Evolutionary conservation across 2,888 invertebrate species (phyloP).

Genomic region (Hofmannophila pseudospretella): DNA sequence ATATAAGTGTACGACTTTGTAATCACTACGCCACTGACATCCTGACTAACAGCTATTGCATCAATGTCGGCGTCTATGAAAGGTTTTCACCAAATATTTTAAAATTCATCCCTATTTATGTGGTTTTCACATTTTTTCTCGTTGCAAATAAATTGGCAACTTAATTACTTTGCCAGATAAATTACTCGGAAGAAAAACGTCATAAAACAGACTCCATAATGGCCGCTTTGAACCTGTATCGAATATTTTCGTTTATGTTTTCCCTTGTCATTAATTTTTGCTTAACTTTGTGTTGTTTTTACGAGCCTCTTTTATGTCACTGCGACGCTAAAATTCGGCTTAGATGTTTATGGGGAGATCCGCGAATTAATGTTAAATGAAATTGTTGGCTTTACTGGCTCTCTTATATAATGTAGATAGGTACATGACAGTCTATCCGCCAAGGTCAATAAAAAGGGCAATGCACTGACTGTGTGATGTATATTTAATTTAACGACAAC

Average conservation of each 20-base stretch:
- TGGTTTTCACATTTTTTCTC: too few relatives aligned
- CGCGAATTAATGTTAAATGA: conserved; percentile 35
- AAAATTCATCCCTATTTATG: too few relatives aligned
- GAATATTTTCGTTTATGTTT: conserved; percentile 28
- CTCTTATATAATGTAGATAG: too few relatives aligned
- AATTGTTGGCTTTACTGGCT: conserved; percentile 26
- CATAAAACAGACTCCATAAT: conserved; percentile 27
- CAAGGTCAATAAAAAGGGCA: too few relatives aligned
- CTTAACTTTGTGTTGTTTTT: conserved; percentile 41
- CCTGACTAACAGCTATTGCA: too few relatives aligned
- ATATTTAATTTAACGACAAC: too few relatives aligned
- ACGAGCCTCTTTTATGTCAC: conserved; percentile 42
- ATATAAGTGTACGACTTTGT: too few relatives aligned
- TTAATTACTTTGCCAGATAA: conserved; percentile 7
- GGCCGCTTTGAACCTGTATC: conserved; percentile 19
- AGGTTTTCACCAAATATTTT: too few relatives aligned
- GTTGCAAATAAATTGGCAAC: not conserved
- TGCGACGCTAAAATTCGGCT: conserved; percentile 35
- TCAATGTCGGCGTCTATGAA: too few relatives aligned
- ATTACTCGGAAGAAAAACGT: conserved; percentile 7
- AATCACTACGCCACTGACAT: too few relatives aligned
- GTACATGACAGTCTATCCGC: too few relatives aligned
- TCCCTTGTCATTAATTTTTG: conserved; percentile 38
- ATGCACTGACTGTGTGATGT: too few relatives aligned
- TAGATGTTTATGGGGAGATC: conserved; percentile 39